Conservation (phyloP, 2,113 vertebrate species). For the Ochotona curzoniae region DNA sequence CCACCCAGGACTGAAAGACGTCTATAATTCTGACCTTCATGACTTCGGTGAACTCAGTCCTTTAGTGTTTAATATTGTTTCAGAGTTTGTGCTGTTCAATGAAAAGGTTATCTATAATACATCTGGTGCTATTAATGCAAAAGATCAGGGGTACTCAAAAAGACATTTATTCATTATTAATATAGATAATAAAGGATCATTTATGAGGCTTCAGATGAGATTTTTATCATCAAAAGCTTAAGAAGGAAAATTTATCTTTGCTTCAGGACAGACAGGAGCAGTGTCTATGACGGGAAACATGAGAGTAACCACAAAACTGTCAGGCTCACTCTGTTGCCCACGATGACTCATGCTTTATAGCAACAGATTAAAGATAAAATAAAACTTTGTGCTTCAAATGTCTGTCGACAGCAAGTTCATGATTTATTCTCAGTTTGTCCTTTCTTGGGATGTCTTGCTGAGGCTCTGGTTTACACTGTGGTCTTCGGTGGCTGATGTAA, state of each 20-base stretch:
- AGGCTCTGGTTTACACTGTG: not conserved
- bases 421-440: constrained; percentile 72
- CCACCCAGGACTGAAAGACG: constrained; percentile 81
- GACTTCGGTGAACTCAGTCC: constrained; percentile 82
- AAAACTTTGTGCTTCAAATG: constrained; percentile 82
- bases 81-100: constrained; percentile 91
- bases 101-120: constrained; percentile 92
- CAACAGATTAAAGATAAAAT: constrained; percentile 85
- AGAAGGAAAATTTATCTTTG: constrained; percentile 91
- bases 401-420: constrained; percentile 66
- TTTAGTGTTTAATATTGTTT: constrained; percentile 88
- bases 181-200: constrained; percentile 93
- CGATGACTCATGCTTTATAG: constrained; percentile 78
- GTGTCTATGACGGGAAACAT: constrained; percentile 83
- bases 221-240: constrained; percentile 92
- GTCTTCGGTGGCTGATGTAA: constrained; percentile 47
- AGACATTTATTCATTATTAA: constrained; percentile 94
- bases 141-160: constrained; percentile 89
- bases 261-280: constrained; percentile 86
- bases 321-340: constrained; percentile 79
- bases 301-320: constrained; percentile 85
- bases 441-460: constrained; percentile 50
- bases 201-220: constrained; percentile 91
- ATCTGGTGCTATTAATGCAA: constrained; percentile 89
- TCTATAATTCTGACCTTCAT: constrained; percentile 86